Evolutionary conservation across 2,888 invertebrate genomes (phyloP).

Genomic region (Drosophila multiciliata): DNA sequence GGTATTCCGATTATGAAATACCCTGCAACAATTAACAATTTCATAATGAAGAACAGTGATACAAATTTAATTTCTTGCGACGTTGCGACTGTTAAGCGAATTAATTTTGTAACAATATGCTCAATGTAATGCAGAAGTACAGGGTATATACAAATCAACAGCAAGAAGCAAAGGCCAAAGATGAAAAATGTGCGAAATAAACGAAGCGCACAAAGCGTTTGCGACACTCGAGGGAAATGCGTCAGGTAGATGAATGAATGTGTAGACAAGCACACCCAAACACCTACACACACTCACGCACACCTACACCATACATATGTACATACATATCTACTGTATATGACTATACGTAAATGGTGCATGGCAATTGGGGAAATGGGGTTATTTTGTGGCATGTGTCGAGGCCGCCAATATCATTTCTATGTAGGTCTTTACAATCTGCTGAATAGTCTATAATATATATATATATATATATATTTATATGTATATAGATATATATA

Average conservation of each 20-base stretch:
- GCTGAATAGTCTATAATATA: slow-evolving; percentile 32
- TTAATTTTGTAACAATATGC: not conserved
- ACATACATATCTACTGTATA: not conserved
- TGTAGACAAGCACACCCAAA: not conserved
- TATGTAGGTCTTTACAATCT: slow-evolving; percentile 43
- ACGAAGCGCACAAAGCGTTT: slow-evolving; percentile 64
- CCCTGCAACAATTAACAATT: not conserved
- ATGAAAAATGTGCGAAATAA: slow-evolving; percentile 73
- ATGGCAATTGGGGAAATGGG: slow-evolving; percentile 15
- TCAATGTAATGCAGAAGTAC: not conserved
- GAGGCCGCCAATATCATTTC: slow-evolving; percentile 45
- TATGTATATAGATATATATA: not conserved
- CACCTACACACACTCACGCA: not conserved
- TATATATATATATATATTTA: not conserved
- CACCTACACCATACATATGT: not conserved
- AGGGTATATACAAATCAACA: slow-evolving; percentile 38
- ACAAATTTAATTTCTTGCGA: not conserved
- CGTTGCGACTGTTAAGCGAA: not conserved
- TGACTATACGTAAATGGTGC: slow-evolving; percentile 38
- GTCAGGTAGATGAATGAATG: slow-evolving; percentile 54
- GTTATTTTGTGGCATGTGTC: slow-evolving; percentile 41
- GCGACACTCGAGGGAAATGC: slow-evolving; percentile 70
- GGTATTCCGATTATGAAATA: not conserved
- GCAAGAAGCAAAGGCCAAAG: slow-evolving; percentile 49
- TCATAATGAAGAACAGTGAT: not conserved